Conservation (phyloP, 2,888 invertebrate species). For the Thymelicus sylvestris region DNA sequence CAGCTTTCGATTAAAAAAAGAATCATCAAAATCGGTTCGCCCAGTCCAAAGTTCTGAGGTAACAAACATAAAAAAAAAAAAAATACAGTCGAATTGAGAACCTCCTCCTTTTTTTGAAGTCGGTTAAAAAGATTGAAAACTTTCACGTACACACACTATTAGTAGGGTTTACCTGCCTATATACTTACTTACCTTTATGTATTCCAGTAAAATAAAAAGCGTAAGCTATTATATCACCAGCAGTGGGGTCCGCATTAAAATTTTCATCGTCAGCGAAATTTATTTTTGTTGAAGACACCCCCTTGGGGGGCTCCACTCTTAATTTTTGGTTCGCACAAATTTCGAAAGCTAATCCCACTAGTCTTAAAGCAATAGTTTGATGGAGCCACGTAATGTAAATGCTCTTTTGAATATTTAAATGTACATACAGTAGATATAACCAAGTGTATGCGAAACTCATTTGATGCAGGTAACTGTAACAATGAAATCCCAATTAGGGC, state of each 20-base stretch:
- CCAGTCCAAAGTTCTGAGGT: too few species aligned
- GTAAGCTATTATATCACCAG: constrained; percentile 90
- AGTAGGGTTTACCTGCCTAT: neutral
- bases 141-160: too few species aligned
- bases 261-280: constrained; percentile 50
- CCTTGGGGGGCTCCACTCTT: constrained; percentile 56
- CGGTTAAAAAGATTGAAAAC: too few species aligned
- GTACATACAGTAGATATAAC: constrained; percentile 90
- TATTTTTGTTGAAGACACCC: constrained; percentile 40
- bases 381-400: constrained; percentile 91
- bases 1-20: too few species aligned
- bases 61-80: too few species aligned
- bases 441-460: constrained; percentile 90
- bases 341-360: constrained; percentile 94
- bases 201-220: constrained; percentile 93
- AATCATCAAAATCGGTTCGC: too few species aligned
- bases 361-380: constrained; percentile 92
- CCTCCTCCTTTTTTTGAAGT: too few species aligned
- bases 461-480: constrained; percentile 88
- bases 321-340: constrained; percentile 66
- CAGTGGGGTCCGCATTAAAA: constrained; percentile 65
- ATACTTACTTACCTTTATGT: constrained; percentile 87
- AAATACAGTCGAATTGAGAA: too few species aligned
- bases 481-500: neutral
- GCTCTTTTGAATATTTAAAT: constrained; percentile 86